Evolutionary conservation across 1,140 invertebrate species (phyloP), one percentile per base, ranked within the genome.

Genomic region (Agrilus planipennis): DNA sequence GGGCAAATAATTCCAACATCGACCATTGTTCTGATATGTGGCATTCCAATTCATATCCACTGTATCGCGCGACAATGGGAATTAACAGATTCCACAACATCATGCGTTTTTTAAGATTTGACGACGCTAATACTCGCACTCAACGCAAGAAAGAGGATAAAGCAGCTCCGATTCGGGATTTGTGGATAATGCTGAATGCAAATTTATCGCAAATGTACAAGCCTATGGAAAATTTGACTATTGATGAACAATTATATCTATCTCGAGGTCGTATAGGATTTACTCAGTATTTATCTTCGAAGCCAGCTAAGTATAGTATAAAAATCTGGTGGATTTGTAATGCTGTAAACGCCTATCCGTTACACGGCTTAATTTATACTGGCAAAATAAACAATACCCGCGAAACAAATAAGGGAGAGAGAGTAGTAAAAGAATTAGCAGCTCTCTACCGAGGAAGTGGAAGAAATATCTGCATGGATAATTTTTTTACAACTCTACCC

Each of bases 231-330:
- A 40, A 23, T 29, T 18, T 50, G 23, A 50, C 45, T 9, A 42
- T 54, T 27, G 48, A 54, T 40, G 46, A 54, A 42, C 44, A 50
- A 32, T 35, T 50, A 14, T 50, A 40, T 47, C 50, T 54, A 30
- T 69, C 55, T 47, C 40, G 60, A 11, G 62, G 61, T 16, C 34
- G 50, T 32, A 60, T 55, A 35, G 47, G 25, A 44, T 65, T 66
- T 40, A 56, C 53, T 2, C 59, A 63, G 34, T 44, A 44, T 20
- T 44, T 47, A 14, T 32, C 63, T 29, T 54, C 53, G 2, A 70
- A 68, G 47, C 64, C 61, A 32, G 53, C 49, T 15, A 65, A 64
- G 45, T 71, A 68, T 50, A 65, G 63, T 3, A 57, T 69, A 35
- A 68, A 68, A 51, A 45, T 61, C 27, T 62, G 49, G 45, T 58